Evolutionary conservation across 2,113 vertebrate species (phyloP).

Genomic region (Rattus rattus): DNA sequence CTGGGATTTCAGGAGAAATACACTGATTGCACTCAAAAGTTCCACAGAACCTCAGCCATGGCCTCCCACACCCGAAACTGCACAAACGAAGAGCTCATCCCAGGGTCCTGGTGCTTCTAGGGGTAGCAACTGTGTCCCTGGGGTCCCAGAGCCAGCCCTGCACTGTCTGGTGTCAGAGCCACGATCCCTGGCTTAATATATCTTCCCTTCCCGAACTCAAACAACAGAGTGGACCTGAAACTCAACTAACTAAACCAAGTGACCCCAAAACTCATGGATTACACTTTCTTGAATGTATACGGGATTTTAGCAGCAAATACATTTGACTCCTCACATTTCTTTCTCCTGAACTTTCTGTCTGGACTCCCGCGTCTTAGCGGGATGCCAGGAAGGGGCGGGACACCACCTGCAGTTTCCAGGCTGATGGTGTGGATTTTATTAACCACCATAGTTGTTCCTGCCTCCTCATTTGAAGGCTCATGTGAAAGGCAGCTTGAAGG

Average conservation of each 20-base stretch:
- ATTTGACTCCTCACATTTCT: neutral
- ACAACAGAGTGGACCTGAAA: neutral
- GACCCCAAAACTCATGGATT: slow-evolving; percentile 32
- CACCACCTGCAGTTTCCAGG: neutral
- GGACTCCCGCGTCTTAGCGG: neutral
- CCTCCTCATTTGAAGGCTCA: neutral
- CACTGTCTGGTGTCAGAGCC: neutral
- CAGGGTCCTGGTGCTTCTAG: neutral
- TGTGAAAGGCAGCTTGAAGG: neutral
- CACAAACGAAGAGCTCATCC: neutral
- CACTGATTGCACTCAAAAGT: neutral
- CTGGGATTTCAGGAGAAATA: neutral
- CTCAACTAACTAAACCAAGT: neutral
- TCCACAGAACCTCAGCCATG: neutral
- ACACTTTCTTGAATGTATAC: neutral
- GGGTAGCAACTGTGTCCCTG: neutral
- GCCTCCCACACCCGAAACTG: neutral
- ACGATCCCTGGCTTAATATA: no score
- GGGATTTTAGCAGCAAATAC: slow-evolving; percentile 40
- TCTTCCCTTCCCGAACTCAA: neutral
- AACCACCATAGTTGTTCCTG: neutral
- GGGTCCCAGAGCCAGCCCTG: neutral
- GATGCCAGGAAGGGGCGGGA: neutral
- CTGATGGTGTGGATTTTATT: neutral
- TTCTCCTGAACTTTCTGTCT: slow-evolving; percentile 38